Evolutionary conservation across 2,113 vertebrate species (phyloP).

Genomic region (Anoplopoma fimbria): DNA sequence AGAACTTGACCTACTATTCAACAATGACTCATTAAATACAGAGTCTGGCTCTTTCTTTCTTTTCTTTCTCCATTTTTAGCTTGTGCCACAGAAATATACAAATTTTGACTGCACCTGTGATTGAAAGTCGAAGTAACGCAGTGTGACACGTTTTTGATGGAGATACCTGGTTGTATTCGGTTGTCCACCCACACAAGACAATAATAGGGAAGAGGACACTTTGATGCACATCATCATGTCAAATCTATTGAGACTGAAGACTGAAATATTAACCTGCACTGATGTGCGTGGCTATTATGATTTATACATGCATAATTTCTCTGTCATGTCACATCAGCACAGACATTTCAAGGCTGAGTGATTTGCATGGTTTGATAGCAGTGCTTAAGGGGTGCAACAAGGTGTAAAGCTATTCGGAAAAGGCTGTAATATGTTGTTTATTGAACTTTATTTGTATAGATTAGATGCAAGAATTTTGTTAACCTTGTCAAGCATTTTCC

Average conservation of each 20-base stretch:
- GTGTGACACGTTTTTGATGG: slow-evolving; percentile 34
- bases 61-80: not conserved
- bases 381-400: slow-evolving; percentile 32
- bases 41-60: not conserved
- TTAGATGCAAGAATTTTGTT: slow-evolving; percentile 16
- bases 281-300: slow-evolving; percentile 19
- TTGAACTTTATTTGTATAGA: not conserved
- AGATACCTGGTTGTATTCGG: slow-evolving; percentile 15
- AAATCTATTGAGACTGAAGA: slow-evolving; percentile 24
- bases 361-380: slow-evolving; percentile 24
- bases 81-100: not conserved
- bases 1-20: not conserved
- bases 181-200: slow-evolving; percentile 24
- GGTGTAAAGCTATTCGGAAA: slow-evolving; percentile 36
- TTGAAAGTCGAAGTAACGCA: slow-evolving; percentile 34
- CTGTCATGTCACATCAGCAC: slow-evolving; percentile 28
- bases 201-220: slow-evolving; percentile 26
- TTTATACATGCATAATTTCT: slow-evolving; percentile 34
- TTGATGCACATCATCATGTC: slow-evolving; percentile 27
- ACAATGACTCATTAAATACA: not conserved
- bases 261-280: slow-evolving; percentile 15
- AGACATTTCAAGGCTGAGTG: slow-evolving; percentile 35
- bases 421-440: slow-evolving; percentile 19
- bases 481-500: slow-evolving; percentile 1
- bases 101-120: slow-evolving; percentile 29